Evolutionary conservation across 2,113 vertebrate species (phyloP).

Genomic region (Motacilla alba): DNA sequence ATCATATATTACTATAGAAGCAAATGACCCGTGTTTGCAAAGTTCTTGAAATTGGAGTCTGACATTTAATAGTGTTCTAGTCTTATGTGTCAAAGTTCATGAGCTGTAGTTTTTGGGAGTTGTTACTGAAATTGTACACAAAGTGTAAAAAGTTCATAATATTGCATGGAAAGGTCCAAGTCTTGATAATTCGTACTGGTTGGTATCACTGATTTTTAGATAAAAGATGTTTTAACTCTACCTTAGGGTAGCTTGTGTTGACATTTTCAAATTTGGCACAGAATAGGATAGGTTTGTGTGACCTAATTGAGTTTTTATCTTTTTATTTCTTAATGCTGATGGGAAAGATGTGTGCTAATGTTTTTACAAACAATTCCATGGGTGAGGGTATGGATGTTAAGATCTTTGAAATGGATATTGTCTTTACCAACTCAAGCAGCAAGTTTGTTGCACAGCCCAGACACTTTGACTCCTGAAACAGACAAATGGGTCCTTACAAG

Average conservation of each 20-base stretch:
- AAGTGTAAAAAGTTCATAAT: background rate
- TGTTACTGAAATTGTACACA: background rate
- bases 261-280: background rate
- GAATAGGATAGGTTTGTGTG: background rate
- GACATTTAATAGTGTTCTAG: conserved; percentile 12
- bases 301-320: background rate
- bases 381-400: background rate
- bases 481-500: background rate
- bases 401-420: background rate
- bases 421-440: background rate
- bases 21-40: conserved; percentile 12
- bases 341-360: background rate
- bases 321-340: background rate
- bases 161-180: background rate
- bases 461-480: background rate
- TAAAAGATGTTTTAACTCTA: background rate
- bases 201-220: background rate
- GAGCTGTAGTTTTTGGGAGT: background rate
- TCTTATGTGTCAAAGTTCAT: background rate
- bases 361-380: background rate
- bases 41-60: conserved; percentile 54
- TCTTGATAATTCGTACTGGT: background rate
- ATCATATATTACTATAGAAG: background rate
- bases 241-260: background rate
- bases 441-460: background rate